phyloP scores from a whole-genome alignment of 2,888 invertebrate species.

The Sesia bembeciformis region DNA sequence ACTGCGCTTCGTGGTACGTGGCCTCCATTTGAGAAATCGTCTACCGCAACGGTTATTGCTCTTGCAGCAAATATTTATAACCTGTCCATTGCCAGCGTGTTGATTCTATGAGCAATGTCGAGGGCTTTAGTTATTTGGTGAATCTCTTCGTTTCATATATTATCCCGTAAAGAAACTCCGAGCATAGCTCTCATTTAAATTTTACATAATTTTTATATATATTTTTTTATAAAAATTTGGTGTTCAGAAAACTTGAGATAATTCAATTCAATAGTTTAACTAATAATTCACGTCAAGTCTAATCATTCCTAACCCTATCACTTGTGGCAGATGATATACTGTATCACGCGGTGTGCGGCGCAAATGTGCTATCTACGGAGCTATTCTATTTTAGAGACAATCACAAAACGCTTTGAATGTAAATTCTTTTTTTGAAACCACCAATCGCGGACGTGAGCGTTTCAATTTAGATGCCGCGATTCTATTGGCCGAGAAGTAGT shows the following conservation, averaged over 20 bases:
- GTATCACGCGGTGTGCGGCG: slow-evolving; percentile 39
- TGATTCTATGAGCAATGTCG: too few relatives aligned
- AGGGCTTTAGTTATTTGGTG: too few relatives aligned
- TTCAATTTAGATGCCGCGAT: background rate
- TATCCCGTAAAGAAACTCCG: too few relatives aligned
- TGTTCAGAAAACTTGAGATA: background rate
- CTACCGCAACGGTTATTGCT: too few relatives aligned
- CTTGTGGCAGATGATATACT: slow-evolving; percentile 41
- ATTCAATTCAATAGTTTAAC: background rate
- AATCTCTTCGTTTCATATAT: too few relatives aligned
- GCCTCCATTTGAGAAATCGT: too few relatives aligned
- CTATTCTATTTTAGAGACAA: slow-evolving; percentile 41
- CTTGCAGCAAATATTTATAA: too few relatives aligned
- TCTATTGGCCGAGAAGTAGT: background rate
- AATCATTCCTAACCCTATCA: slow-evolving; percentile 19
- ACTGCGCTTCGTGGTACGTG: too few relatives aligned
- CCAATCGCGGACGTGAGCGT: slow-evolving; percentile 1
- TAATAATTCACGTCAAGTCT: background rate
- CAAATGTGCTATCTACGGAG: slow-evolving; percentile 46
- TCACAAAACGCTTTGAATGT: slow-evolving; percentile 24
- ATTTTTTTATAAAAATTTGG: too few relatives aligned
- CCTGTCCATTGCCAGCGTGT: too few relatives aligned
- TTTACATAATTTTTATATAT: too few relatives aligned
- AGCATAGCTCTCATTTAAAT: too few relatives aligned
- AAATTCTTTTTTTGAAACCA: slow-evolving; percentile 11